phyloP scores from a whole-genome alignment of 2,797 vertebrate genomes.

The Hippopotamyrus pictus region DNA sequence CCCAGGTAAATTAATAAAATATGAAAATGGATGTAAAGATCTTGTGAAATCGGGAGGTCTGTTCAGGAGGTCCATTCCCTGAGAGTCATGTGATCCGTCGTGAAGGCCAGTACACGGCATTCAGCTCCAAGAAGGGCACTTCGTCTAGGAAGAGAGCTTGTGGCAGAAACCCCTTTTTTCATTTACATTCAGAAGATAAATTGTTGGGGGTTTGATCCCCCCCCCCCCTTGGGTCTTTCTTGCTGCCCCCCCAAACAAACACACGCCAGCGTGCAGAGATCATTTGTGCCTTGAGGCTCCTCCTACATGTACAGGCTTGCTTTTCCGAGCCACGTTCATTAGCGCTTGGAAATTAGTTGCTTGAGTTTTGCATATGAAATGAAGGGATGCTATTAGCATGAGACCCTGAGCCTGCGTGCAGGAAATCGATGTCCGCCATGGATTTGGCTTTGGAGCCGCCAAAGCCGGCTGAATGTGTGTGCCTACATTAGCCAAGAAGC shows the following conservation, averaged over 20 bases:
- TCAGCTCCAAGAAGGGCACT: neutral
- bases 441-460: neutral
- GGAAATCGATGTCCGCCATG: neutral
- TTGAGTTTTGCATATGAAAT: slow-evolving; percentile 18
- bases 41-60: slow-evolving; percentile 22
- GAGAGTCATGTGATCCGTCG: neutral
- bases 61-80: slow-evolving; percentile 34
- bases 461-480: neutral
- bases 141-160: neutral
- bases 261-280: slow-evolving; percentile 5
- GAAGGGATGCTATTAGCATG: slow-evolving; percentile 9
- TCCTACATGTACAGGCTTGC: slow-evolving; percentile 16
- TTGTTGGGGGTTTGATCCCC: slow-evolving; percentile 12
- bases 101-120: neutral
- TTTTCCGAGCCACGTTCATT: slow-evolving; percentile 26
- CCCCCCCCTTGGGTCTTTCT: neutral
- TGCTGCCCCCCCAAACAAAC: neutral
- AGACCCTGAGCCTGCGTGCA: neutral
- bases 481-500: neutral
- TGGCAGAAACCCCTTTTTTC: slow-evolving; percentile 1
- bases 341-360: slow-evolving; percentile 29
- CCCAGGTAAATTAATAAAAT: slow-evolving; percentile 10
- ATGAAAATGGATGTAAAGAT: slow-evolving; percentile 9
- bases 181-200: slow-evolving; percentile 6
- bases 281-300: slow-evolving; percentile 9